Evolutionary conservation across 1,140 invertebrate species (phyloP).

Genomic region (Tetragonula clypearis): DNA sequence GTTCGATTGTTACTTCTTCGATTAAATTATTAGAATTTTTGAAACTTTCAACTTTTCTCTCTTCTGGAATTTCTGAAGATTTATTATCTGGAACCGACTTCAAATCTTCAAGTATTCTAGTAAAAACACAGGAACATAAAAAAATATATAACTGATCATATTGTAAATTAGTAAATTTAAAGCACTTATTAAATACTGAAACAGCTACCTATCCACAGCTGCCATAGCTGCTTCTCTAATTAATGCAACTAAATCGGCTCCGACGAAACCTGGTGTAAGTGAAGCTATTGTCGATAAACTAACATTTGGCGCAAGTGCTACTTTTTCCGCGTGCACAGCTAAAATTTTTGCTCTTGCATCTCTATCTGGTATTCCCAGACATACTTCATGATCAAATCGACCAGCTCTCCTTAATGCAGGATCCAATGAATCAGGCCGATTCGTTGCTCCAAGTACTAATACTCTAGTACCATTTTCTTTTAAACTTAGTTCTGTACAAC

Average conservation of each 20-base stretch:
- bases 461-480: constrained; percentile 87
- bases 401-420: constrained; percentile 95
- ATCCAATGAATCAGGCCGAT: constrained; percentile 95
- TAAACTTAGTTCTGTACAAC: constrained; percentile 81
- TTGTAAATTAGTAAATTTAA: constrained; percentile 1
- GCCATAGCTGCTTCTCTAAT: constrained; percentile 93
- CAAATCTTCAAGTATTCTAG: constrained; percentile 57
- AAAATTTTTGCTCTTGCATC: constrained; percentile 90
- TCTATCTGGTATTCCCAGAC: constrained; percentile 95
- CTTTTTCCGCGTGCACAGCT: constrained; percentile 85
- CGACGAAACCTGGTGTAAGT: constrained; percentile 97
- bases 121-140: neutral
- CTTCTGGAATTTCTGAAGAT: constrained; percentile 29
- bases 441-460: constrained; percentile 97
- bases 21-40: constrained; percentile 53
- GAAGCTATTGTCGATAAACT: constrained; percentile 89
- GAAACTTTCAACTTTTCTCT: constrained; percentile 39
- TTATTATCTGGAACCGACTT: constrained; percentile 46
- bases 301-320: constrained; percentile 87
- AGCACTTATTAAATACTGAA: neutral
- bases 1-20: constrained; percentile 15
- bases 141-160: neutral
- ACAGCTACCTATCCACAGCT: constrained; percentile 87
- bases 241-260: constrained; percentile 95
- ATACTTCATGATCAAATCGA: constrained; percentile 96